Base-by-base conservation (phyloP, 92 coral and sea anemone species). In the Pocillopora grandis region DNA sequence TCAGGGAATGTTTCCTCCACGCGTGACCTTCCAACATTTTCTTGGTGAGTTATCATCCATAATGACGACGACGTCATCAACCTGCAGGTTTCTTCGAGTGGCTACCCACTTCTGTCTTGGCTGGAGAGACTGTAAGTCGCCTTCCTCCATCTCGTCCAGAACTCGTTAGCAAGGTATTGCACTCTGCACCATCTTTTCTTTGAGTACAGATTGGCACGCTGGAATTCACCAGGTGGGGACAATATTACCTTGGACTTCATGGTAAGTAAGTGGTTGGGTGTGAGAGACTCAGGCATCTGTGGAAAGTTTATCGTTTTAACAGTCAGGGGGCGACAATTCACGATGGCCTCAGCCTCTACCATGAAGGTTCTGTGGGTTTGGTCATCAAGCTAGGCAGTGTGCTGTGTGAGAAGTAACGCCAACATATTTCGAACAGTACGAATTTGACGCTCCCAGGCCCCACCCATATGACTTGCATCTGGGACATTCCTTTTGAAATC, bases 51-150 rank as follows among this genome's bases (percentile, higher is more conserved):
- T 57, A 14, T 84, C 88, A 17, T 84, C 88, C 48, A 13, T 76
- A 10, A 84, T 5, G 14, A 84, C 62, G 58, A 84, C 88, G 10
- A 84, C 23, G 58, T 84, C 88, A 15, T 74, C 88, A 18, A 36
- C 71, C 66, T 85, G 82, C 1, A 68, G 72, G 16, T 77, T 85
- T n/a, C 83, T 62, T 65, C 88, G 21, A 10, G 83, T 55, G 12
- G 73, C 37, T 49, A 13, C 21, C 88, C 88, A 85, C 66, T 77
- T 85, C 74, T 60, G 58, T 76, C 72, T 66, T 58, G 72, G 56
- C 11, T 84, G 82, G 33, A 76, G 58, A 55, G 65, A 48, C 79
- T 21, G 56, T 7, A 49, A 42, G 49, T 42, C 3, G 7, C 49
- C 49, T 42, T 42, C 7, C 49, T 3, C 68, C 68, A 64, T 9